Base-by-base conservation (phyloP, 1,140 invertebrate species). In the Saccostrea cuccullata region DNA sequence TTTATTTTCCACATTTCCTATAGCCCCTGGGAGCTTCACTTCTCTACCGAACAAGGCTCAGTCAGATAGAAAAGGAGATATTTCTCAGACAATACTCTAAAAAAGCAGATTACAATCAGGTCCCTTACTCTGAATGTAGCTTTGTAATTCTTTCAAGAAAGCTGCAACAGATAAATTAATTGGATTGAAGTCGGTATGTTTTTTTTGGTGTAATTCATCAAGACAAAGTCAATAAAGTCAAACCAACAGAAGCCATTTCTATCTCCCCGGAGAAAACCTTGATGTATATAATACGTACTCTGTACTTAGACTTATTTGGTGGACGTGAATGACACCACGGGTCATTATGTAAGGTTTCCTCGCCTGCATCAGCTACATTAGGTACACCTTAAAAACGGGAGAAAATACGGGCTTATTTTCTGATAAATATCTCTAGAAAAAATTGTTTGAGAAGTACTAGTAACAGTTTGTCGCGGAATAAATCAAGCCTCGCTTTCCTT, bases 61-160 rank as follows among this genome's bases (percentile, higher is more conserved):
- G 70, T 64, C 73, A 82, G 89, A 90, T 90, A 88, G 89, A 73
- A 86, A 88, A 90, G 70, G 83, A 60, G 87, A 89, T 89, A 86
- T 88, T 92, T 91, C 90, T 92, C 89, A 91, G 91, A 92, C 91
- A 89, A 88, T 89, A 89, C 70, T 85, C 70, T 88, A 87, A 87
- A 86, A 47, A 83, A 86, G 70, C 30, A 88, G 89, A 88, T 88
- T 88, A 56, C 82, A 83, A 86, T 83, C 87, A 30, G 70, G 40
- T 23, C 56, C 30, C 60, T 88, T 55, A 64, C 64, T 88, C 84
- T 17, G 77, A 88, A 55, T 88, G 84, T 77, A 77, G 64, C 84
- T 88, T 64, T 88, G 83, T 77, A 85, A 85, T 30, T 85, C 83
- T 23, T 70, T 36, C 73, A 88, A 85, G 83, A 70, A 85, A 85